Base-by-base conservation (phyloP, 2,797 vertebrate species). In the Neosilurus mollespiculum region DNA sequence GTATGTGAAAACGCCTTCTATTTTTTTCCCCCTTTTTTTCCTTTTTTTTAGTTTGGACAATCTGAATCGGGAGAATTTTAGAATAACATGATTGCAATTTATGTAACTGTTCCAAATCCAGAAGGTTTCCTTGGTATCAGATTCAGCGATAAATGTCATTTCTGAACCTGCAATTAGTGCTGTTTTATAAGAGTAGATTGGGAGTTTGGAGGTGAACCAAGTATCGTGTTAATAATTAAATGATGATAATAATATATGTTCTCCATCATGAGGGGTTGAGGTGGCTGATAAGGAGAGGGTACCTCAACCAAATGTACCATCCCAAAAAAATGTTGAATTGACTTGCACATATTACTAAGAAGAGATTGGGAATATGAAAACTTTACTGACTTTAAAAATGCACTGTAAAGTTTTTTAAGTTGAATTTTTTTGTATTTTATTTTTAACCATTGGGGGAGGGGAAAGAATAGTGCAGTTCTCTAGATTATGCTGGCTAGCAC, bases 141-240 rank as follows among this genome's bases (percentile, higher is more conserved):
- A 20, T 73, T 43, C 49, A 80, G 75, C 24, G 24, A 43, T 64
- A 49, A 78, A 82, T 59, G 77, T 53, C 59, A 62, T 53, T 51
- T 72, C 37, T 54, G 24, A 79, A 64, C 16, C 24, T 62, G 66
- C 66, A 24, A 37, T 62, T 65, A 51, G 37, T 37, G 66, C 30
- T 77, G 59, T 56, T 82, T 75, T 56, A 56, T 53, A 49, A 67
- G 12, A 67, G 22, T 26, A 15, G 9, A 14, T 26, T 43, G 62
- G 18, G 30, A 3, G 51, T 66, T n/a, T 67, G 62, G 9, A 77
- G 56, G 30, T 43, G 43, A 56, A 72, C 22, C 56, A 71, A 49
- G 30, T 65, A 24, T 15, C 9, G 4, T 62, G 49, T 72, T 70
- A 22, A 80, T 43, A 43, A 43, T 43, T 43, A 43, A 43, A 43